These are phyloP conservation scores for Spea multiplicata DNA, from an alignment of 2,113 vertebrate species.

Conservation along the genomic window DNA sequence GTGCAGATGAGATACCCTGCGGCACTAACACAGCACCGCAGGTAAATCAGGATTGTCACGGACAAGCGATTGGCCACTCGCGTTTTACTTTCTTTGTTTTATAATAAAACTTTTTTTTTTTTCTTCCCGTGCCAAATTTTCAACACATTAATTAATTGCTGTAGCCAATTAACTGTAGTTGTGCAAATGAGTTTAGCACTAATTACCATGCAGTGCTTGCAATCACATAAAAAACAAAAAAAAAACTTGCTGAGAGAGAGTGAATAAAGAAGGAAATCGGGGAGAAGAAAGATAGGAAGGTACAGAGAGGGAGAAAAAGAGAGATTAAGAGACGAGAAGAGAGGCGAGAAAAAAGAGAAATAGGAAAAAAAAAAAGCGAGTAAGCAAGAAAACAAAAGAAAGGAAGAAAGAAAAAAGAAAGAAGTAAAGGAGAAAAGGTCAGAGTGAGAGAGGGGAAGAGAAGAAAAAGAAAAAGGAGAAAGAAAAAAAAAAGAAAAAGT, in stretches of 20 bases:
- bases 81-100: slow-evolving; percentile 55
- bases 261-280: slow-evolving; percentile 26
- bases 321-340: neutral
- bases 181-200: slow-evolving; percentile 98
- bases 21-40: neutral
- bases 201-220: slow-evolving; percentile 95
- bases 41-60: neutral
- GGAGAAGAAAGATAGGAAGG: slow-evolving; percentile 14
- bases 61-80: neutral
- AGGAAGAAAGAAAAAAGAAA: neutral
- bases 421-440: neutral
- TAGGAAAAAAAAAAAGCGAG: neutral
- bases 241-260: slow-evolving; percentile 73
- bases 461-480: neutral
- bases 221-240: slow-evolving; percentile 69
- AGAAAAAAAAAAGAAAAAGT: no score
- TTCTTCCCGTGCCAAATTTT: slow-evolving; percentile 89
- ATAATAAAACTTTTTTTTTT: slow-evolving; percentile 65
- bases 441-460: neutral
- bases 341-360: neutral
- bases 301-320: slow-evolving; percentile 3
- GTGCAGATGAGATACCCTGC: neutral
- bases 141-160: slow-evolving; percentile 99
- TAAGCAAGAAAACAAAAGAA: neutral
- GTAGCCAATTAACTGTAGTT: slow-evolving; percentile 99